Percentiles rank a stretch among this genome's conserved stretches.
Evolutionary conservation across 2,888 invertebrate species (phyloP).

Genomic region (Agrotis exclamationis): DNA sequence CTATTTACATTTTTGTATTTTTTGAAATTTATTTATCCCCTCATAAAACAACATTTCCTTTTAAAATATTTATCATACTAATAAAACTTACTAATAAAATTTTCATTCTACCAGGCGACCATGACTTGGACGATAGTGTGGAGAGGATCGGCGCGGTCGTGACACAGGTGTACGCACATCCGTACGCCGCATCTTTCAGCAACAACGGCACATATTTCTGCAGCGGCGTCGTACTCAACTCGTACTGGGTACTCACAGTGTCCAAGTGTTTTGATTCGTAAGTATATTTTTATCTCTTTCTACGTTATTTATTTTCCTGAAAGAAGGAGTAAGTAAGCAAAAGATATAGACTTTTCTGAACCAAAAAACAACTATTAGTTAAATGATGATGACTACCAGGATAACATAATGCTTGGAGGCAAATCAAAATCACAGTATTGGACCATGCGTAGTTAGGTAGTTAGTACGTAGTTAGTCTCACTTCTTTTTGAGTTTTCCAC

Average conservation of each 20-base stretch:
- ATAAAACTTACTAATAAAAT: neutral
- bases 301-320: neutral
- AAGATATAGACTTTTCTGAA: neutral
- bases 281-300: constrained; percentile 65
- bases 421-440: neutral
- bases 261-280: constrained; percentile 86
- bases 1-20: too few relatives aligned
- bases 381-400: neutral
- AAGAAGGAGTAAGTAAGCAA: neutral
- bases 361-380: neutral
- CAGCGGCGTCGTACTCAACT: constrained; percentile 83
- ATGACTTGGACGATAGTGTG: constrained; percentile 75
- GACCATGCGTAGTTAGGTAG: too few relatives aligned
- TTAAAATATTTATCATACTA: too few relatives aligned
- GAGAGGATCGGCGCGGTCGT: constrained; percentile 82
- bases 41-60: too few relatives aligned
- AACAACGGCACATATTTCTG: constrained; percentile 79
- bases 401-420: neutral
- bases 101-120: constrained; percentile 65
- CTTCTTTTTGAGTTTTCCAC: neutral
- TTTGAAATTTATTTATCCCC: too few relatives aligned
- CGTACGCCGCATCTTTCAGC: constrained; percentile 78
- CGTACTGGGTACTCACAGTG: constrained; percentile 81
- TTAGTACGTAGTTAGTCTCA: too few relatives aligned
- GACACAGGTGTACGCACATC: constrained; percentile 79